These are phyloP conservation scores for Mixornis gularis DNA, from an alignment of 2,113 vertebrate species.

Conservation along the genomic window DNA sequence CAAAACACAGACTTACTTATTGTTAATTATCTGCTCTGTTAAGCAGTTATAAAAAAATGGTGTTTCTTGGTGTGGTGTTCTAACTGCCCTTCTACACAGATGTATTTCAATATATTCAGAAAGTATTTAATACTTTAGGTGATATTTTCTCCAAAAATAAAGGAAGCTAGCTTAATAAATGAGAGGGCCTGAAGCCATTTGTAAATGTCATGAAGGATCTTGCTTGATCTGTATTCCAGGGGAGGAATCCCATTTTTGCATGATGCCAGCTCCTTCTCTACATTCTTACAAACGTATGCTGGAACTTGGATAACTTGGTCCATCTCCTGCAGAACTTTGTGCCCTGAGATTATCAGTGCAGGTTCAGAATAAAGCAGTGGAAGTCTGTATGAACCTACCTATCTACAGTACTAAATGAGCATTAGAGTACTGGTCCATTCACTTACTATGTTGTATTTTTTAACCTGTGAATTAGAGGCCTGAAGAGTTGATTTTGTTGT, in stretches of 20 bases:
- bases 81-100: not conserved
- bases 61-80: not conserved
- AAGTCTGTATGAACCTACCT: not conserved
- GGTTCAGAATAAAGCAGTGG: not conserved
- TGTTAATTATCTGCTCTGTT: slow-evolving; percentile 47
- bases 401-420: not conserved
- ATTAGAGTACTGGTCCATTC: not conserved
- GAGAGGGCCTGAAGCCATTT: not conserved
- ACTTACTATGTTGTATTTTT: not conserved
- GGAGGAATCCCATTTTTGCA: not conserved
- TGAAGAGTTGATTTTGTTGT: not conserved
- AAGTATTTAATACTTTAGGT: not conserved
- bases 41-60: not conserved
- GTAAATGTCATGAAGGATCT: not conserved
- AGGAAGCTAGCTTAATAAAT: not conserved
- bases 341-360: not conserved
- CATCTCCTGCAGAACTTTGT: not conserved
- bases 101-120: not conserved
- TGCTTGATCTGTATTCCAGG: not conserved
- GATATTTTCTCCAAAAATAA: not conserved
- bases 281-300: not conserved
- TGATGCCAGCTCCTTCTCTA: not conserved
- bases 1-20: slow-evolving; percentile 23
- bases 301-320: not conserved
- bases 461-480: not conserved